Evolutionary conservation across 2,113 vertebrate genomes (phyloP), one percentile per base, ranked within the genome.

Genomic region (Dipodomys ordii): DNA sequence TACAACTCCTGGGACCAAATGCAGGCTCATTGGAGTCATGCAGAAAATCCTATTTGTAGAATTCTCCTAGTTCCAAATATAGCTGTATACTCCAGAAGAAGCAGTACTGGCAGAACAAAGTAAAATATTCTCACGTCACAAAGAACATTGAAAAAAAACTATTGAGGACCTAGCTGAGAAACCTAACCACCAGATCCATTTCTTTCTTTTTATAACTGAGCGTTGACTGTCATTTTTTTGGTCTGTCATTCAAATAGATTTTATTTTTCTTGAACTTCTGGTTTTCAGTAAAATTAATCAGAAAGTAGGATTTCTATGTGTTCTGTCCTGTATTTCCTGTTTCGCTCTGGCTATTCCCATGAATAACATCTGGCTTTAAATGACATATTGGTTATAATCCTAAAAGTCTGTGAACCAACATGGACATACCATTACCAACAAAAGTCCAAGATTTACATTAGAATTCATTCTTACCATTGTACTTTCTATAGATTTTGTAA

Each of bases 91-190:
- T n/a, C 8, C 32, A 87, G 73, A 32, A 92, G 81, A 62, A 89
- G 93, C 65, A 32, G 85, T 57, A 22, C 73, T 72, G 89, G 28
- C 8, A 60, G 53, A 83, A 83, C 88, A 83, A 53, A 83, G 22
- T 49, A 83, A 86, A 86, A 22, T 74, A 73, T 72, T 91, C 85
- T 76, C 44, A 64, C 64, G 53, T 93, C 22, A 80, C 46, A 74
- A 90, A 57, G 60, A 91, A 57, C 8, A 57, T 57, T 32, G 39
- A 39, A 35, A 76, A 79, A 88, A 64, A 86, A 82, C 35, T 83
- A n/a, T 25, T 62, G 2, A 84, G 64, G 6, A 3, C 27, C 22
- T 88, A 39, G 9, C 77, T 91, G 67, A 91, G 87, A 91, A 88
- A 87, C 35, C 39, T 28, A 60, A 13, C 60, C n/a, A 35, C 28